A percentile compares a stretch with the other conserved stretches of the same genome.
phyloP scores from a whole-genome alignment of 1,140 invertebrate species.

The Lutraria rhynchaena region DNA sequence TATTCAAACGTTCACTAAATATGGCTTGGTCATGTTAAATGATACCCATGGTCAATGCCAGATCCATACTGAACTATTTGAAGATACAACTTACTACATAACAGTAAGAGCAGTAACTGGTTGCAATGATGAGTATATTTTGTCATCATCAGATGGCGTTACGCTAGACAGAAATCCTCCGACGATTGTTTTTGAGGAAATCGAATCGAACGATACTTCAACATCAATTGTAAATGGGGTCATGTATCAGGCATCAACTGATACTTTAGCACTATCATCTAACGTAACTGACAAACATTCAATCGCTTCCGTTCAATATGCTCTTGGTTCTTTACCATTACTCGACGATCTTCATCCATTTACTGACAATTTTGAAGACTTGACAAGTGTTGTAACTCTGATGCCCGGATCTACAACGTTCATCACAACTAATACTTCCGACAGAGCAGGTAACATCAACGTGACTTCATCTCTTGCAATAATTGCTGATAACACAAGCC shows the following conservation, averaged over 20 bases:
- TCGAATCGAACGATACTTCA: conserved; percentile 25
- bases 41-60: conserved; percentile 41
- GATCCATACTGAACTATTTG: conserved; percentile 50
- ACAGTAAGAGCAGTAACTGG: conserved; percentile 62
- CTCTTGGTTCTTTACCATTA: conserved; percentile 47
- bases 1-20: conserved; percentile 46
- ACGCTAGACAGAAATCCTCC: conserved; percentile 46
- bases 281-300: conserved; percentile 47
- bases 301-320: conserved; percentile 8
- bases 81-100: conserved; percentile 52
- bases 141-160: conserved; percentile 65
- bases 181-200: conserved; percentile 16
- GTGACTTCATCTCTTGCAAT: conserved; percentile 28
- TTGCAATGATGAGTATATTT: conserved; percentile 63
- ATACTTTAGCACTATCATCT: conserved; percentile 25
- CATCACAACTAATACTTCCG: conserved; percentile 21
- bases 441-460: conserved; percentile 20
- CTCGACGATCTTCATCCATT: conserved; percentile 25
- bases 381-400: conserved; percentile 24
- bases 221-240: not conserved
- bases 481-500: conserved; percentile 28
- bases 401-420: conserved; percentile 10
- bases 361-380: conserved; percentile 76
- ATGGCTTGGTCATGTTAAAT: conserved; percentile 57
- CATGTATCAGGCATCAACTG: conserved; percentile 18